phyloP scores from a whole-genome alignment of 2,797 vertebrate species.

The Hypotaenidia okinawae region DNA sequence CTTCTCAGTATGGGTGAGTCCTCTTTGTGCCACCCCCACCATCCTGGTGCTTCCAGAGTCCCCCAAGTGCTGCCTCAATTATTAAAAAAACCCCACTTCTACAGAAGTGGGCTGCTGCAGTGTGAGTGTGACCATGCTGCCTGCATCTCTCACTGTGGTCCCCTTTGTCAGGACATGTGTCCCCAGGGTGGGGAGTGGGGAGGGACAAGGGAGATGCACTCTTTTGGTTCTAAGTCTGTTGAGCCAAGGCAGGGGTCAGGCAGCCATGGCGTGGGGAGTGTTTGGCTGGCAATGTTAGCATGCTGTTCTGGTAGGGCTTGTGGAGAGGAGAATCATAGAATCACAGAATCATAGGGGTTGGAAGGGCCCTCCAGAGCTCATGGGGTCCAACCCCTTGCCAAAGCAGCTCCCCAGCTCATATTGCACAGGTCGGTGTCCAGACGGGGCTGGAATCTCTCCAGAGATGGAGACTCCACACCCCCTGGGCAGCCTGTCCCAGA shows the following conservation, averaged over 20 bases:
- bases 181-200: fast-evolving
- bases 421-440: too few species aligned
- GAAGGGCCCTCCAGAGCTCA: too few species aligned
- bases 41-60: neutral
- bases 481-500: too few species aligned
- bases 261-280: fast-evolving
- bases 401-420: too few species aligned
- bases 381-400: too few species aligned
- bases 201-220: neutral
- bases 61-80: neutral
- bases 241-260: neutral
- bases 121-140: neutral
- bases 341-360: too few species aligned
- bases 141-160: fast-evolving
- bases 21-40: too few species aligned
- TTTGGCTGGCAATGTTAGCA: neutral
- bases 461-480: too few species aligned
- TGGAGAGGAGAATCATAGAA: neutral
- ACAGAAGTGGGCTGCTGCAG: neutral
- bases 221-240: neutral
- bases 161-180: fast-evolving
- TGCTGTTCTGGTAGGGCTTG: neutral
- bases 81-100: fast-evolving
- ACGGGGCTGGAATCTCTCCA: too few species aligned
- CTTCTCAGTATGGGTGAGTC: neutral